phyloP scores from a whole-genome alignment of 2,888 invertebrate genomes.

The Stenotaenia linearis region DNA sequence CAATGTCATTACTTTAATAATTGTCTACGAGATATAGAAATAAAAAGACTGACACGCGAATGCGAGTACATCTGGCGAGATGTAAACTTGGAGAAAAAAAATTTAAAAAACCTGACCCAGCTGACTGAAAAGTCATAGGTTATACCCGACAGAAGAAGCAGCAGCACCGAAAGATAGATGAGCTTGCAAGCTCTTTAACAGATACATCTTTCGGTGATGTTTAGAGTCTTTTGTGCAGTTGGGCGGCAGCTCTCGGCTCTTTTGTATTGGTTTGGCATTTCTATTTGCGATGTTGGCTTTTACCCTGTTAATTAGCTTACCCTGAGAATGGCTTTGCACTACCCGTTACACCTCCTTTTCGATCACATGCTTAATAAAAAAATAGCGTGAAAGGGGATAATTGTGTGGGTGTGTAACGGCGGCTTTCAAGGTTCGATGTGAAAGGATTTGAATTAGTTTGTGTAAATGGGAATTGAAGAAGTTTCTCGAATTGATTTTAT shows the following conservation, averaged over 20 bases:
- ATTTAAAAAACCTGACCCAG: constrained; percentile 21
- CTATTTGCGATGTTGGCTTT: constrained; percentile 10
- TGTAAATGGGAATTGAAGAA: neutral
- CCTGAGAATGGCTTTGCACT: neutral
- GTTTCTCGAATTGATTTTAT: neutral
- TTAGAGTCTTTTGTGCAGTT: neutral
- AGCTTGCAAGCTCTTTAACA: neutral
- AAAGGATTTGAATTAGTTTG: constrained; percentile 19
- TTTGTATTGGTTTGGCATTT: constrained; percentile 8
- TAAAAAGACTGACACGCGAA: neutral
- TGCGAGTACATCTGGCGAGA: neutral
- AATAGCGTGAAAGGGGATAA: constrained; percentile 1
- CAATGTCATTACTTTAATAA: neutral
- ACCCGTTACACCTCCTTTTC: constrained; percentile 1
- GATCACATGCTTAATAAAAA: constrained; percentile 14
- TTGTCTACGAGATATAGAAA: neutral
- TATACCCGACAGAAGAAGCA: neutral
- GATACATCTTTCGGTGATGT: constrained; percentile 13
- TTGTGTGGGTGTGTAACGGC: constrained; percentile 14
- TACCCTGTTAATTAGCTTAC: constrained; percentile 8
- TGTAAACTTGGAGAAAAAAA: neutral
- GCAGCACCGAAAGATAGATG: constrained; percentile 4
- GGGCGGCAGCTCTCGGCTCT: neutral
- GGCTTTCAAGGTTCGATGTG: neutral
- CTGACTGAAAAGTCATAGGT: constrained; percentile 18